phyloP scores from a whole-genome alignment of 1,140 invertebrate genomes.

The Drosophila sechellia region DNA sequence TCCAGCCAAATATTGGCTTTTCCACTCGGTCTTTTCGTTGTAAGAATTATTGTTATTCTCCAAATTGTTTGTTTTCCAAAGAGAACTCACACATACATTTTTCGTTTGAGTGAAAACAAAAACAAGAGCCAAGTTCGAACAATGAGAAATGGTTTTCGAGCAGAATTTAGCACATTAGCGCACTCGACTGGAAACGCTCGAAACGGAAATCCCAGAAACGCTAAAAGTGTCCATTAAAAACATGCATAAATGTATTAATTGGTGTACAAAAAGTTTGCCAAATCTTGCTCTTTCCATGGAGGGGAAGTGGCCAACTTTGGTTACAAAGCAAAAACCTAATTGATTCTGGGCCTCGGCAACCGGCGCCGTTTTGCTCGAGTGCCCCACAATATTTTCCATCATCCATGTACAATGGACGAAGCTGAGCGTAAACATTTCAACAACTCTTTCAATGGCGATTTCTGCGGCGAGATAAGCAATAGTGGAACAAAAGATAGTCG shows the following conservation, averaged over 20 bases:
- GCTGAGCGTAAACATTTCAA: constrained; percentile 79
- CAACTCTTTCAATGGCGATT: constrained; percentile 38
- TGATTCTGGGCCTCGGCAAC: constrained; percentile 71
- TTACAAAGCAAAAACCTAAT: constrained; percentile 56
- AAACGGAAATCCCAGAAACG: constrained; percentile 54
- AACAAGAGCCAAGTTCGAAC: constrained; percentile 32
- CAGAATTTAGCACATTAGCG: constrained; percentile 59
- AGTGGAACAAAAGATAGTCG: constrained; percentile 23
- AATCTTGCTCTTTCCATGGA: constrained; percentile 25
- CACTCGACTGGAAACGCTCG: constrained; percentile 64
- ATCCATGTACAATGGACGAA: constrained; percentile 69
- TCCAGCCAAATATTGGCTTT: constrained; percentile 47
- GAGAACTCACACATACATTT: constrained; percentile 21
- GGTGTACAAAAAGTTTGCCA: constrained; percentile 44
- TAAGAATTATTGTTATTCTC: constrained; percentile 9
- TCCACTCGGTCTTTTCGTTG: constrained; percentile 14
- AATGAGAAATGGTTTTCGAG: constrained; percentile 18
- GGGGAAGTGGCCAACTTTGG: constrained; percentile 23
- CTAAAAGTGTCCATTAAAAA: constrained; percentile 80
- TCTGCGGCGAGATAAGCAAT: constrained; percentile 30
- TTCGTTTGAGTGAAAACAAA: constrained; percentile 33
- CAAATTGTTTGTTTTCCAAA: constrained; percentile 44
- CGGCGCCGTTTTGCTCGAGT: constrained; percentile 62
- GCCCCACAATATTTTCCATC: constrained; percentile 54
- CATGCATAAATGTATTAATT: constrained; percentile 70